phyloP scores from a whole-genome alignment of 2,113 vertebrate species.

The Sinocyclocheilus maitianheensis region DNA sequence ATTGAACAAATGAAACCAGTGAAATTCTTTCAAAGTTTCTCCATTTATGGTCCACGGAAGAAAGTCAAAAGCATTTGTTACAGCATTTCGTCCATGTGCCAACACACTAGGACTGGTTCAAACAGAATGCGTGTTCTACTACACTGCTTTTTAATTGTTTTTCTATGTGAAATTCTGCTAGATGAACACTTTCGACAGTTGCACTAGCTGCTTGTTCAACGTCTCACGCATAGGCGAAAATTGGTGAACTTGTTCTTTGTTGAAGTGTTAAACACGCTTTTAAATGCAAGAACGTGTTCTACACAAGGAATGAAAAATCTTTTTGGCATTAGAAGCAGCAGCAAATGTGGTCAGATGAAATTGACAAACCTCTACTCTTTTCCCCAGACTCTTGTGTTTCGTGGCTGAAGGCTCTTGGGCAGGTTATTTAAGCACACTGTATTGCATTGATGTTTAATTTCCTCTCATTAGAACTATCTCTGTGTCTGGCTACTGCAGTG shows the following conservation, averaged over 20 bases:
- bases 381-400: not conserved
- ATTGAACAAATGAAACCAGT: not conserved
- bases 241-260: not conserved
- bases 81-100: not conserved
- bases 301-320: not conserved
- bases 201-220: not conserved
- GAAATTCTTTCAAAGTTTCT: not conserved
- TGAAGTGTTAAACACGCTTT: not conserved
- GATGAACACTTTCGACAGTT: not conserved
- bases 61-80: not conserved
- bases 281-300: not conserved
- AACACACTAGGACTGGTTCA: not conserved
- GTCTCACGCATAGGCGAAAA: not conserved
- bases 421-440: slow-evolving; percentile 39
- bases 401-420: slow-evolving; percentile 28
- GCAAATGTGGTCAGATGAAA: slow-evolving; percentile 9
- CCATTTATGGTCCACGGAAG: not conserved
- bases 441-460: slow-evolving; percentile 48
- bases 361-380: slow-evolving; percentile 8
- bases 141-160: not conserved
- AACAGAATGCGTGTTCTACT: not conserved
- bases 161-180: not conserved
- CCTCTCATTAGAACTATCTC: slow-evolving; percentile 49
- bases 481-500: not conserved
- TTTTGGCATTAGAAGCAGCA: slow-evolving; percentile 20